Evolutionary conservation across 2,113 vertebrate species (phyloP).

Genomic region (Ginglymostoma cirratum): DNA sequence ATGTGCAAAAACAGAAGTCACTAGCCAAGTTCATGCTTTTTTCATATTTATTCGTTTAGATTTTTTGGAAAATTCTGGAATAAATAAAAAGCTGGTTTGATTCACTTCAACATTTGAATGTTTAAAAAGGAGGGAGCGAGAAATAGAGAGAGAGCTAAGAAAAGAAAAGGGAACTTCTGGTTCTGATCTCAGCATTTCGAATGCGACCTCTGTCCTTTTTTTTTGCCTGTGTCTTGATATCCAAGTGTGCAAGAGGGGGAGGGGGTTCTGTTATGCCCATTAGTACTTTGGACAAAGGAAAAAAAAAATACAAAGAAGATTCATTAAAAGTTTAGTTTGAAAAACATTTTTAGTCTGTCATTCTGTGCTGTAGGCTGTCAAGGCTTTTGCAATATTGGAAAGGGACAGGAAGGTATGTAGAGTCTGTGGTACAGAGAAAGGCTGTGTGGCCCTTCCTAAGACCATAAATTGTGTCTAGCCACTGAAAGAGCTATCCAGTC

Average conservation of each 20-base stretch:
- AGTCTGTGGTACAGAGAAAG: not conserved
- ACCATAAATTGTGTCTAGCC: not conserved
- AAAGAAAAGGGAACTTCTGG: not conserved
- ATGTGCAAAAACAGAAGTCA: constrained; percentile 10
- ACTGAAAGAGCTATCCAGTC: not conserved
- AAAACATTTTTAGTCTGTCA: constrained; percentile 24
- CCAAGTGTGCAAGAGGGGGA: not conserved
- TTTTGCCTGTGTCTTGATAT: constrained; percentile 24
- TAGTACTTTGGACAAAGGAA: constrained; percentile 21
- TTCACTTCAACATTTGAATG: constrained; percentile 26
- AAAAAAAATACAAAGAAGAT: constrained; percentile 32
- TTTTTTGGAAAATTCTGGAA: constrained; percentile 36
- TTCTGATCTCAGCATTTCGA: not conserved
- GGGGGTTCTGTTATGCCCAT: constrained; percentile 7
- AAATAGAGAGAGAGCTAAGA: not conserved
- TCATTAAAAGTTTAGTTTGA: constrained; percentile 35
- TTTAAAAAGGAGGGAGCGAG: not conserved
- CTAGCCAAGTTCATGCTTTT: constrained; percentile 27
- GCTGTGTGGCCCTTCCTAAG: too few relatives aligned
- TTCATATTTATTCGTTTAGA: constrained; percentile 34
- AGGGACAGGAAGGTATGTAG: not conserved
- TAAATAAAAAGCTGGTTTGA: constrained; percentile 36
- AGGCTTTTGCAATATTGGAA: not conserved
- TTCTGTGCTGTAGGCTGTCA: not conserved
- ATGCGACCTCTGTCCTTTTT: not conserved